These are phyloP conservation scores for Smittia aterrima DNA, from an alignment of 2,888 invertebrate species.

Conservation along the genomic window DNA sequence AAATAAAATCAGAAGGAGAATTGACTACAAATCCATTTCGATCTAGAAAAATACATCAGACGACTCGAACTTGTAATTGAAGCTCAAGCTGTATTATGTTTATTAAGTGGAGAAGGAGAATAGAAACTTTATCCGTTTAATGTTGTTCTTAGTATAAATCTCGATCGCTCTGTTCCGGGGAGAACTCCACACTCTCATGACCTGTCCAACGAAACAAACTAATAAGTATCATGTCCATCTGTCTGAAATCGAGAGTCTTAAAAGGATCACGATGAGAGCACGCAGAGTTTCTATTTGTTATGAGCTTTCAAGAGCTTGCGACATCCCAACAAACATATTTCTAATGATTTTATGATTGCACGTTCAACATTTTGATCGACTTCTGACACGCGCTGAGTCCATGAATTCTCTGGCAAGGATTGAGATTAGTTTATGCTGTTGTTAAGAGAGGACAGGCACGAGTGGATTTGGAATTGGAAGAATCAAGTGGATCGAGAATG, in stretches of 20 bases:
- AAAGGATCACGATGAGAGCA: neutral
- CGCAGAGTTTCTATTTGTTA: conserved; percentile 30
- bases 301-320: neutral
- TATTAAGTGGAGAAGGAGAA: too few relatives aligned
- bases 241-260: neutral
- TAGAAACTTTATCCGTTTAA: neutral
- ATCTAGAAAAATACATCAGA: neutral
- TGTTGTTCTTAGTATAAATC: neutral
- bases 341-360: conserved; percentile 3
- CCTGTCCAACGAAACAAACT: conserved; percentile 26
- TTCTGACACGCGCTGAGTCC: neutral
- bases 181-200: too few relatives aligned
- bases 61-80: neutral
- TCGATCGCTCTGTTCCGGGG: too few relatives aligned
- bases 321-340: neutral
- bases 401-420: neutral
- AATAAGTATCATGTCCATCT: conserved; percentile 40
- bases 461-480: neutral
- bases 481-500: conserved; percentile 7
- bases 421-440: neutral
- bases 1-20: neutral
- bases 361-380: neutral
- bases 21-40: neutral
- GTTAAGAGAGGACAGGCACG: neutral
- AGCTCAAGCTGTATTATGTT: too few relatives aligned